These are phyloP conservation scores for Osmerus eperlanus DNA, from an alignment of 2,113 vertebrate species.

Conservation along the genomic window DNA sequence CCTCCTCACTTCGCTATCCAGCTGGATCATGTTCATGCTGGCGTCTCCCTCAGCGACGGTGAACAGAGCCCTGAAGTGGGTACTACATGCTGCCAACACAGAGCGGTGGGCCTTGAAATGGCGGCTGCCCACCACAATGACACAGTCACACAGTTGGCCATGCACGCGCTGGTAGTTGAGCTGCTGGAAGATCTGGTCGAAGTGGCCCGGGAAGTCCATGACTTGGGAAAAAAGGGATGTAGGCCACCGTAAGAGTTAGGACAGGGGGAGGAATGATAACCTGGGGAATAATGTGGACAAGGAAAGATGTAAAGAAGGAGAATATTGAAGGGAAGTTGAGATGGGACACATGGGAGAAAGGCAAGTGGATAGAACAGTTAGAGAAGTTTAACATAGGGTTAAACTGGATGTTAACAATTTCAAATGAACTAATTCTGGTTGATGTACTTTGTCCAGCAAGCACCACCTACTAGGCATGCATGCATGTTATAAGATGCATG, in stretches of 20 bases:
- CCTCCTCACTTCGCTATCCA: slow-evolving; percentile 83
- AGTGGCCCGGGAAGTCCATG: slow-evolving; percentile 99
- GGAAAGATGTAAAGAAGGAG: background rate
- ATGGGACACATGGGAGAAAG: no score
- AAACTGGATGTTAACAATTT: no score
- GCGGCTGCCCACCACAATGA: slow-evolving; percentile 90
- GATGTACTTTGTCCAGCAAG: no score
- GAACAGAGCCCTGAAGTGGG: slow-evolving; percentile 93
- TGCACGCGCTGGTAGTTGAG: slow-evolving; percentile 94
- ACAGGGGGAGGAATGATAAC: background rate
- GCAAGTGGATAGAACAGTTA: background rate
- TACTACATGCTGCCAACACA: slow-evolving; percentile 93
- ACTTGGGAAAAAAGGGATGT: slow-evolving; percentile 58
- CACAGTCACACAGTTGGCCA: slow-evolving; percentile 92
- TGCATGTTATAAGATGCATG: no score
- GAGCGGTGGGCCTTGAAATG: slow-evolving; percentile 97
- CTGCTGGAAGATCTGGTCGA: slow-evolving; percentile 97
- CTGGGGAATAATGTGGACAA: background rate
- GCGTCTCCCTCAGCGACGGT: slow-evolving; percentile 90
- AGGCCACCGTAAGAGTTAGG: background rate
- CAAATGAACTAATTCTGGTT: no score
- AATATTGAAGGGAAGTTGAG: background rate
- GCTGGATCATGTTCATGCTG: slow-evolving; percentile 94
- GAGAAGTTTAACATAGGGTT: background rate
- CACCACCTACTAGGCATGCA: no score